Conservation (phyloP, 1,140 invertebrate genomes). For the Drosophila sulfurigaster region DNA sequence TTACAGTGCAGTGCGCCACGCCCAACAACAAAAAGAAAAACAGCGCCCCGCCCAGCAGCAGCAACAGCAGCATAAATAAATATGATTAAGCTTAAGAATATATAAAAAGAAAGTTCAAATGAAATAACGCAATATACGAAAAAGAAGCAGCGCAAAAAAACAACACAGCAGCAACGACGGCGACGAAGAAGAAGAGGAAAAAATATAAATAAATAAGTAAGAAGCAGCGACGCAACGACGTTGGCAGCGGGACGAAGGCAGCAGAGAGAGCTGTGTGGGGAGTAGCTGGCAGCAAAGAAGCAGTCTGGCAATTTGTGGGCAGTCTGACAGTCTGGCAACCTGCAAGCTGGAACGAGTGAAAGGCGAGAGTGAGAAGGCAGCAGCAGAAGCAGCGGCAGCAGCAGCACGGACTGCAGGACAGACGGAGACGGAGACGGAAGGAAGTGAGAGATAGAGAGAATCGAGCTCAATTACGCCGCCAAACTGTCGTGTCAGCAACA, state of each 20-base stretch:
- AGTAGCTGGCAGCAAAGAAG: slow-evolving; percentile 1
- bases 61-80: slow-evolving; percentile 76
- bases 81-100: slow-evolving; percentile 83
- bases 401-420: neutral
- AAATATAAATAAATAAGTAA: slow-evolving; percentile 76
- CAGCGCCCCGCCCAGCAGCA: slow-evolving; percentile 28
- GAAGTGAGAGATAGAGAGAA: slow-evolving; percentile 58
- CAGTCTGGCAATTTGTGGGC: neutral
- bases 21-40: neutral
- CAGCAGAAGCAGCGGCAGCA: too few relatives aligned
- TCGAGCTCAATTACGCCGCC: slow-evolving; percentile 83
- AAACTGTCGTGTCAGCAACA: slow-evolving; percentile 83
- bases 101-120: slow-evolving; percentile 82
- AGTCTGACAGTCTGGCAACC: slow-evolving; percentile 6
- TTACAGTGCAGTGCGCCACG: slow-evolving; percentile 56
- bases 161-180: slow-evolving; percentile 20
- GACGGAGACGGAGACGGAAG: neutral
- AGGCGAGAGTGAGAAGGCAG: slow-evolving; percentile 5
- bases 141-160: neutral
- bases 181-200: slow-evolving; percentile 14
- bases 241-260: slow-evolving; percentile 13
- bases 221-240: slow-evolving; percentile 34
- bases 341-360: neutral
- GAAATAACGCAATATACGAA: slow-evolving; percentile 78
- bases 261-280: slow-evolving; percentile 2